Conservation (phyloP, 2,888 invertebrate genomes). For the Microdon myrmicae region DNA sequence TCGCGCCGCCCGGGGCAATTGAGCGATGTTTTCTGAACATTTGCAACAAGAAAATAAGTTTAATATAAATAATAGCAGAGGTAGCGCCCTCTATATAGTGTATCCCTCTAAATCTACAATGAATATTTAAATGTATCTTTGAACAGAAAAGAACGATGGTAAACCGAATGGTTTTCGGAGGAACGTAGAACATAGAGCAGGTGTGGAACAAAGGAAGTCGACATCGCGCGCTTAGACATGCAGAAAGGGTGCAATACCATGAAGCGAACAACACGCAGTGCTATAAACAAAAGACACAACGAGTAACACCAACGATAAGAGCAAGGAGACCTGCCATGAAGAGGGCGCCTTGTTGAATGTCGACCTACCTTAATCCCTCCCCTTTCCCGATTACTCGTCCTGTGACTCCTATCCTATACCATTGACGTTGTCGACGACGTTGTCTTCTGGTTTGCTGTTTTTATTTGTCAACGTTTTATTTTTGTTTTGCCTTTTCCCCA, state of each 20-base stretch:
- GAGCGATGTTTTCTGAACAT: slow-evolving; percentile 48
- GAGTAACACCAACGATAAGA: slow-evolving; percentile 18
- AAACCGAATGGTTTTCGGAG: no score
- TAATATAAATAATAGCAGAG: slow-evolving; percentile 43
- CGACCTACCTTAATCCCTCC: slow-evolving; percentile 11
- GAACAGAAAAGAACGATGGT: no score
- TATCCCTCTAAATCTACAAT: slow-evolving; percentile 32
- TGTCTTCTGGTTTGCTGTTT: slow-evolving; percentile 55
- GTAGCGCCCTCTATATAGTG: slow-evolving; percentile 19
- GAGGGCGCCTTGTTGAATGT: slow-evolving; percentile 47
- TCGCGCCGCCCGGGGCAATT: slow-evolving; percentile 37
- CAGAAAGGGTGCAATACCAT: slow-evolving; percentile 37
- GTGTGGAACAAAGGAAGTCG: slow-evolving; percentile 52
- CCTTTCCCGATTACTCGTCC: slow-evolving; percentile 26
- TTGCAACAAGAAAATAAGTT: slow-evolving; percentile 28
- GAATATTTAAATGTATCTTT: slow-evolving; percentile 51
- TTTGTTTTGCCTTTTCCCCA: slow-evolving; percentile 28
- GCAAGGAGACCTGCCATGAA: slow-evolving; percentile 14
- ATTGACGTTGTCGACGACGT: slow-evolving; percentile 44
- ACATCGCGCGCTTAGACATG: slow-evolving; percentile 52
- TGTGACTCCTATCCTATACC: slow-evolving; percentile 30
- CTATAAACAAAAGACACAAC: slow-evolving; percentile 25
- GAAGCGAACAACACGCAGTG: slow-evolving; percentile 40
- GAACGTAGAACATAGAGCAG: slow-evolving; percentile 29
- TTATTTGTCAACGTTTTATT: slow-evolving; percentile 4